phyloP scores from a whole-genome alignment of 2,888 invertebrate genomes.

The Steinernema carpocapsae region DNA sequence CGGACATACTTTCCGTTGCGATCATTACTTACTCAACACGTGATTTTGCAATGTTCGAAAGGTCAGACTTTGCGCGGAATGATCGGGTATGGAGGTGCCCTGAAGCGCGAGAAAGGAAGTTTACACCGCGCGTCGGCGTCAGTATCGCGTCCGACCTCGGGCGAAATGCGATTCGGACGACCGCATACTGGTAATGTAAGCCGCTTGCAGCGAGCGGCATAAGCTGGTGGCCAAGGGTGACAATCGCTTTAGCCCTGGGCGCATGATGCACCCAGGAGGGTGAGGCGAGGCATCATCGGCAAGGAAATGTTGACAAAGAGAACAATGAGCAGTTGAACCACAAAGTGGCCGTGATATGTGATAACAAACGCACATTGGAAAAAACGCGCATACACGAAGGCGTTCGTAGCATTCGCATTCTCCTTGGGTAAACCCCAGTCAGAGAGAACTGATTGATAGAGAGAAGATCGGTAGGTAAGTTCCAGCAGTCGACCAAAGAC shows the following conservation, averaged over 20 bases:
- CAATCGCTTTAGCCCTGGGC: no score
- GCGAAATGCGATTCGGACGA: constrained; percentile 30
- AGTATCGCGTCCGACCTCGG: constrained; percentile 7
- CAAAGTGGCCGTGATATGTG: constrained; percentile 1
- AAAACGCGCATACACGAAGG: background rate
- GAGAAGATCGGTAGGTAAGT: constrained; percentile 12
- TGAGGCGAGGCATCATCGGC: no score
- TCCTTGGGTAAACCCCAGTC: constrained; percentile 20
- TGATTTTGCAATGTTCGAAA: constrained; percentile 5
- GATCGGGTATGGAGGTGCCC: constrained; percentile 17
- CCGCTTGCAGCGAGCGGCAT: constrained; percentile 20
- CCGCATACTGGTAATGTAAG: background rate
- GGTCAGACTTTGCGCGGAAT: constrained; percentile 20
- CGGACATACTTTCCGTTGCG: background rate
- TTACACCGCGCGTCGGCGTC: constrained; percentile 23
- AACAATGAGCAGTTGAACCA: background rate
- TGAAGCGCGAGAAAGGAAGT: background rate
- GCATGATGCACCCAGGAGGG: no score
- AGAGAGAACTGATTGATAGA: constrained; percentile 15
- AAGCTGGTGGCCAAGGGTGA: background rate
- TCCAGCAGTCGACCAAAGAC: constrained; percentile 29
- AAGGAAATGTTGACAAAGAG: no score
- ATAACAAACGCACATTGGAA: constrained; percentile 5
- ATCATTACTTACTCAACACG: constrained; percentile 17
- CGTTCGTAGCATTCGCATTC: background rate